phyloP scores from a whole-genome alignment of 2,797 vertebrate genomes.

The Erethizon dorsatum region DNA sequence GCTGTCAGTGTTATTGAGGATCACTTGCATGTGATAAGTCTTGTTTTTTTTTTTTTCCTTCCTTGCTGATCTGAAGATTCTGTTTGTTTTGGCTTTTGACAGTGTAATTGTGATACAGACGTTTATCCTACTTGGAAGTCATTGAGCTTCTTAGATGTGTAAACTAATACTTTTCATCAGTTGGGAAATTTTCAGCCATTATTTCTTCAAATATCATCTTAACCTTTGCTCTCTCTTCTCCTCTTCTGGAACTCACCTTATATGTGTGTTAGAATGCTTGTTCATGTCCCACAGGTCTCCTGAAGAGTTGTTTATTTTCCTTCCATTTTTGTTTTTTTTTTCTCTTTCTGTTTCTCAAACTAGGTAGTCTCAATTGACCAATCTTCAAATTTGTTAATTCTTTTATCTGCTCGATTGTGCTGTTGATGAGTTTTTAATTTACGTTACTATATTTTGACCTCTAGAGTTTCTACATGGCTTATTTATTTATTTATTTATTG shows the following conservation, averaged over 20 bases:
- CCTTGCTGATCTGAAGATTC: conserved; percentile 14
- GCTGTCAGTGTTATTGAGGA: neutral
- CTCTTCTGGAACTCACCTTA: neutral
- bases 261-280: neutral
- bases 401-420: neutral
- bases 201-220: neutral
- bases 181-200: neutral
- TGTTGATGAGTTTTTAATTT: neutral
- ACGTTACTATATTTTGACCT: conserved; percentile 6
- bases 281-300: neutral
- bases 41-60: neutral
- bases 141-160: neutral
- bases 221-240: neutral
- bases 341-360: neutral
- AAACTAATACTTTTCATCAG: neutral
- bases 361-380: neutral
- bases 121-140: conserved; percentile 42
- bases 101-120: neutral
- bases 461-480: conserved; percentile 10
- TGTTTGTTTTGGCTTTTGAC: neutral
- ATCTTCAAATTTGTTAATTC: conserved; percentile 13
- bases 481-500: no score
- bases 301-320: neutral
- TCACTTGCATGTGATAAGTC: neutral
- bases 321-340: neutral